These are phyloP conservation scores for Mugil cephalus DNA, from an alignment of 2,113 vertebrate genomes.

Conservation along the genomic window DNA sequence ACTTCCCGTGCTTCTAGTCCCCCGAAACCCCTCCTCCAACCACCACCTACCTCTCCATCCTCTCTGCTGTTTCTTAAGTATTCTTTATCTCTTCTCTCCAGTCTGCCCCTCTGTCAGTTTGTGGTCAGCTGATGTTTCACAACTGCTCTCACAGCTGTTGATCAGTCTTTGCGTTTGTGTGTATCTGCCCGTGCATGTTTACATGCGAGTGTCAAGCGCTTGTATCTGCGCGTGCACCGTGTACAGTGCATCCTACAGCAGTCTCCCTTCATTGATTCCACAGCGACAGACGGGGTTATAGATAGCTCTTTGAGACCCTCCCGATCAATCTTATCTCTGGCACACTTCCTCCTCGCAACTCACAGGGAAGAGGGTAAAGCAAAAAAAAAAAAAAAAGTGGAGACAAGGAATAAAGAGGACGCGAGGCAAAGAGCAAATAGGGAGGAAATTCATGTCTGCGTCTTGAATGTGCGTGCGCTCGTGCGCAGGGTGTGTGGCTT, in stretches of 20 bases:
- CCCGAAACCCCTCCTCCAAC: not conserved
- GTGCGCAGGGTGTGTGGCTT: constrained; percentile 2
- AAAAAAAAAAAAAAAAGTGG: not conserved
- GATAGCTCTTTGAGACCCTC: constrained; percentile 67
- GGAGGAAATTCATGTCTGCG: constrained; percentile 16
- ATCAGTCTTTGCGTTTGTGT: constrained; percentile 36
- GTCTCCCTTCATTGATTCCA: constrained; percentile 62
- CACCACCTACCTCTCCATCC: constrained; percentile 39
- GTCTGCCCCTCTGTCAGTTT: constrained; percentile 80
- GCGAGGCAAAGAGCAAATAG: not conserved
- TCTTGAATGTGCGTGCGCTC: constrained; percentile 6
- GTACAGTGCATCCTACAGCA: constrained; percentile 45
- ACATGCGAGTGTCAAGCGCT: constrained; percentile 1
- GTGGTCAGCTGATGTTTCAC: constrained; percentile 75
- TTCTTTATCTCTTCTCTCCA: constrained; percentile 67
- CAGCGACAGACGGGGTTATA: constrained; percentile 68
- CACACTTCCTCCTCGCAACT: constrained; percentile 64
- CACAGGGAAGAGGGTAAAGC: constrained; percentile 22
- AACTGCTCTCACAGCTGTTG: constrained; percentile 72
- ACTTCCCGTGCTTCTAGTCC: not conserved
- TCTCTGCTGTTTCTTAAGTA: constrained; percentile 58
- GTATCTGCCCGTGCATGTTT: not conserved
- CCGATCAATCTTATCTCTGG: constrained; percentile 67
- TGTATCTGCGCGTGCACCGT: constrained; percentile 29
- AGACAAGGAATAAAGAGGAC: not conserved